These are phyloP conservation scores for Andrena marginata DNA, from an alignment of 2,888 invertebrate genomes.

Conservation along the genomic window DNA sequence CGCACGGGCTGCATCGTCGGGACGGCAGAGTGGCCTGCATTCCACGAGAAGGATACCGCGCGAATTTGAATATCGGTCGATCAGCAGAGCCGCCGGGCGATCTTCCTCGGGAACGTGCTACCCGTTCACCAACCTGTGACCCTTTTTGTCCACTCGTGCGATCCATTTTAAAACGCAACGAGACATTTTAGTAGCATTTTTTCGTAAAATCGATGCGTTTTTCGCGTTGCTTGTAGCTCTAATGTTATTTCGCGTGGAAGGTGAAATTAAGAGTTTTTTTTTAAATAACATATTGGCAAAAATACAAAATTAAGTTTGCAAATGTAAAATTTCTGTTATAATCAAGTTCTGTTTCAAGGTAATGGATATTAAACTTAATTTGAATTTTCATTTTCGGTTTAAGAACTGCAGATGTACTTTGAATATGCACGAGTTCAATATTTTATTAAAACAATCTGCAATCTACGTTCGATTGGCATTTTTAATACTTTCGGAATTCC, in stretches of 20 bases:
- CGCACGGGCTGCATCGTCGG: slow-evolving; percentile 42
- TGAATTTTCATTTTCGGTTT: no score
- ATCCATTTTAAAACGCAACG: slow-evolving; percentile 42
- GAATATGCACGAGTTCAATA: no score
- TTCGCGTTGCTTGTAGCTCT: not conserved
- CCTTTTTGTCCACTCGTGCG: slow-evolving; percentile 55
- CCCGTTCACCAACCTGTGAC: slow-evolving; percentile 65
- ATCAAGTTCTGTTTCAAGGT: no score
- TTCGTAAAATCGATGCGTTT: not conserved
- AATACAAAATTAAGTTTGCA: no score
- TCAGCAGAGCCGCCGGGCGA: slow-evolving; percentile 62
- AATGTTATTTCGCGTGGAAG: no score
- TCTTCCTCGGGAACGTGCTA: slow-evolving; percentile 61
- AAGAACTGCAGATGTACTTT: no score
- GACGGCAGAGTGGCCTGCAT: slow-evolving; percentile 72
- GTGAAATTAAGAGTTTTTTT: not conserved
- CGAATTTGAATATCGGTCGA: slow-evolving; percentile 78
- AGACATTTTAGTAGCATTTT: slow-evolving; percentile 35
- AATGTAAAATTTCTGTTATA: no score
- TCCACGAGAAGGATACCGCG: slow-evolving; percentile 66
- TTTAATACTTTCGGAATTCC: no score
- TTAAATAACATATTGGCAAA: no score
- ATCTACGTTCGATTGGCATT: no score
- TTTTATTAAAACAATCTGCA: no score
- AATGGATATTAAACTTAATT: no score